Evolutionary conservation across 1,140 invertebrate genomes (phyloP).

Genomic region (Trichomalopsis sarcophagae): DNA sequence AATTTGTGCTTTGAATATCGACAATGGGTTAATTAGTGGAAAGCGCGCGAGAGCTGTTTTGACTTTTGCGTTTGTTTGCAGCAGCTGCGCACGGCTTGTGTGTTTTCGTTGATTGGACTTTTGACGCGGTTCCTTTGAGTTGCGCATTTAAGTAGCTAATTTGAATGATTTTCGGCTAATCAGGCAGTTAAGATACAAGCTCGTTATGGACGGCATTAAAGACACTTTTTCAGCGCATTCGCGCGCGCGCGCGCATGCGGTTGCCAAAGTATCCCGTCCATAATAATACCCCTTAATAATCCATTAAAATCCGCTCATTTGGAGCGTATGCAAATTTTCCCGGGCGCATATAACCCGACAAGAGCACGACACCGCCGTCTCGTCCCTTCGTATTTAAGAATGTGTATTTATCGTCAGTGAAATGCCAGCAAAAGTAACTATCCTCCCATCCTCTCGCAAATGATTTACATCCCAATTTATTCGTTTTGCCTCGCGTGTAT

Average conservation of each 20-base stretch:
- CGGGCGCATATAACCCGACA: neutral
- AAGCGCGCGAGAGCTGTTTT: neutral
- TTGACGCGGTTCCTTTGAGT: neutral
- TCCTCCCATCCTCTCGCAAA: neutral
- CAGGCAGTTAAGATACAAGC: neutral
- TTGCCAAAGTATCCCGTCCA: too few relatives aligned
- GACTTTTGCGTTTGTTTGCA: neutral
- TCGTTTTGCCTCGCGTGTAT: conserved; percentile 2
- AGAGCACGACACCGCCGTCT: neutral
- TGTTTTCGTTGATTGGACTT: neutral
- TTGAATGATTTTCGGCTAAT: neutral
- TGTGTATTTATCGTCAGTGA: conserved; percentile 29
- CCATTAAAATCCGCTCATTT: conserved; percentile 35
- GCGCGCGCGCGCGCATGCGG: too few relatives aligned
- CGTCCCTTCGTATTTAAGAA: conserved; percentile 25
- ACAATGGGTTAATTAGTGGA: conserved; percentile 1
- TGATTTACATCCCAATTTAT: conserved; percentile 52
- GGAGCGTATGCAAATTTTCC: conserved; percentile 20
- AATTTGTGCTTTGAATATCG: neutral
- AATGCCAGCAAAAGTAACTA: neutral
- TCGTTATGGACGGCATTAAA: neutral
- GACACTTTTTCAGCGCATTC: neutral
- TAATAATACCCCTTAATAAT: conserved; percentile 22
- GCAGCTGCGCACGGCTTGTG: neutral
- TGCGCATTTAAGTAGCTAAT: neutral